Evolutionary conservation across 2,113 vertebrate species (phyloP), one percentile per base, ranked within the genome.

Genomic region (Nannospalax galili): DNA sequence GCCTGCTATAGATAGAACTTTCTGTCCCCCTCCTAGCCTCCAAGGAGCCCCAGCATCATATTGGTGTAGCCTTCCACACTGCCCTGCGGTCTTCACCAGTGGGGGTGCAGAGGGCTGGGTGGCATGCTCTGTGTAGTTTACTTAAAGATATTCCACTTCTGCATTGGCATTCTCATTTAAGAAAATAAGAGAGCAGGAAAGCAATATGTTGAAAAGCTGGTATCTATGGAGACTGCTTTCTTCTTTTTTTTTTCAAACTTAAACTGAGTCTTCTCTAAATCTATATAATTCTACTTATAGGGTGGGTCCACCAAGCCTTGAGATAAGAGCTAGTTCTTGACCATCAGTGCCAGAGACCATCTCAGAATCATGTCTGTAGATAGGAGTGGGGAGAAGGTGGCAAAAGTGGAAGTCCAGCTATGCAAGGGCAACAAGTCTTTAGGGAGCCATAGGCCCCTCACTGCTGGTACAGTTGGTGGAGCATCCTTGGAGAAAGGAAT

Each of bases 211-310:
- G 95, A 85, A 89, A 92, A 92, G 81, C 94, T 95, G 84, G 91
- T 98, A 92, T 97, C 95, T 97, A 90, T 98, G 97, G 15, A 95
- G 97, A 97, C n/a, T 92, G 42, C 30, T 89, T 88, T 77, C 52
- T 89, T 92, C 67, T 58, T 17, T 70, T 90, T 88, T 92, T 88
- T 72, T 77, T 87, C 58, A 52, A 14, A 40, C n/a, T 97, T 97
- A 91, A 93, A 92, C 97, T 20, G 1, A 73, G 95, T 93, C 70
- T 30, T 97, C 79, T 91, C 2, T 7, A 16, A 26, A 75, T 37
- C 92, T 92, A 92, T 94, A 37, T 78, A 56, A 91, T 94, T 98
- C 94, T 97, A 0, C 17, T 94, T 97, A 94, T 6, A 88, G 75
- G 87, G 19, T 92, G 1, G 1, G 70, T 84, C 96, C 70, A 77